These are phyloP conservation scores for Xenopus borealis DNA, from an alignment of 2,113 vertebrate genomes.

Conservation along the genomic window DNA sequence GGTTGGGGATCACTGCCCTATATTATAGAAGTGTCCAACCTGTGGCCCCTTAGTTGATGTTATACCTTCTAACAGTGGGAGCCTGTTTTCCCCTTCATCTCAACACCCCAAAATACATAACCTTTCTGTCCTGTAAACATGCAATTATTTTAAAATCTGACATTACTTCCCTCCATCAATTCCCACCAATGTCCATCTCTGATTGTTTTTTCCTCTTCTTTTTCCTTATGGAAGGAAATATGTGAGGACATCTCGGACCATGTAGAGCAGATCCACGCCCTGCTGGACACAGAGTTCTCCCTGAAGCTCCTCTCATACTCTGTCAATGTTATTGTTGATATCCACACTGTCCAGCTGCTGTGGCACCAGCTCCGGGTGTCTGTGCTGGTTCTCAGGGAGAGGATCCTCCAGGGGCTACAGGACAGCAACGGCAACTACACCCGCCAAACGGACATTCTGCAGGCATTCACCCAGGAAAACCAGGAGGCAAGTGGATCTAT, in stretches of 20 bases:
- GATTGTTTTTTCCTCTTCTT: slow-evolving; percentile 1
- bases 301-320: slow-evolving; percentile 96
- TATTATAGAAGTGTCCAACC: no score
- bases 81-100: no score
- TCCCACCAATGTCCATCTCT: background rate
- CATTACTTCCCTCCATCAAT: no score
- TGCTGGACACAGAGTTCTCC: slow-evolving; percentile 96
- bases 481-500: slow-evolving; percentile 70
- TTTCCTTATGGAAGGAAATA: slow-evolving; percentile 76
- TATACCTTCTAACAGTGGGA: no score
- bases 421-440: slow-evolving; percentile 98
- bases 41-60: no score
- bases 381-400: slow-evolving; percentile 91
- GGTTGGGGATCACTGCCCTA: no score
- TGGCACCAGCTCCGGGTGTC: slow-evolving; percentile 98
- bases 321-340: slow-evolving; percentile 95
- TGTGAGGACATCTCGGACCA: slow-evolving; percentile 98
- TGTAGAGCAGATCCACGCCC: slow-evolving; percentile 96
- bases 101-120: no score
- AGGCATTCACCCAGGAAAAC: slow-evolving; percentile 91
- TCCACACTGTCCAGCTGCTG: slow-evolving; percentile 88
- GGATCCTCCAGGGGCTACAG: slow-evolving; percentile 92
- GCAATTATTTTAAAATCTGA: no score
- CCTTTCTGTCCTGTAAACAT: no score
- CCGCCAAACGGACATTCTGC: slow-evolving; percentile 92